Percentiles rank a stretch among this genome's conserved stretches.
Evolutionary conservation across 2,113 vertebrate species (phyloP).

Genomic region (Todiramphus chloris): DNA sequence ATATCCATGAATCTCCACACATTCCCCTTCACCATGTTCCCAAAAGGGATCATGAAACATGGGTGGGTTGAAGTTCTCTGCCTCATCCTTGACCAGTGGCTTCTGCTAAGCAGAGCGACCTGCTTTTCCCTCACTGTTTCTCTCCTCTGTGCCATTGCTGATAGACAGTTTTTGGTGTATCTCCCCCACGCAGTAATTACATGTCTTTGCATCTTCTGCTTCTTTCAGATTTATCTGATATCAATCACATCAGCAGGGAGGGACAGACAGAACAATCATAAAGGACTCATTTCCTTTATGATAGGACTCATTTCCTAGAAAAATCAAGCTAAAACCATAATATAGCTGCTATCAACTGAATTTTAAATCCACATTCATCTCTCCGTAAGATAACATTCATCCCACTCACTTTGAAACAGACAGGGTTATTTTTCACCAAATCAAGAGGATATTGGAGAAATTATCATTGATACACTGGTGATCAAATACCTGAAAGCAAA

Average conservation of each 20-base stretch:
- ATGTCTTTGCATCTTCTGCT: neutral
- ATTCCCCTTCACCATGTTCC: neutral
- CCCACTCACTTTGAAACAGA: neutral
- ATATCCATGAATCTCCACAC: neutral
- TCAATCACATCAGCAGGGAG: neutral
- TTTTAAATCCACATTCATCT: constrained; percentile 35
- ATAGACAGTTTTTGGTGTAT: rapidly evolving
- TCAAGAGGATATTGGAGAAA: constrained; percentile 59
- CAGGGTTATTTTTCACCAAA: constrained; percentile 7
- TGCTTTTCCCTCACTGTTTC: neutral
- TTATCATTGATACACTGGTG: neutral
- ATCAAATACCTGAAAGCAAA: constrained; percentile 2
- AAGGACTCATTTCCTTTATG: constrained; percentile 50
- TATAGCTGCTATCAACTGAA: neutral
- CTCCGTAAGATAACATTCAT: neutral
- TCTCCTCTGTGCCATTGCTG: neutral
- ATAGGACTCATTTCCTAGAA: constrained; percentile 42
- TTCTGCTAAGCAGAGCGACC: neutral
- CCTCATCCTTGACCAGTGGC: neutral
- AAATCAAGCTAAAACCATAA: constrained; percentile 35
- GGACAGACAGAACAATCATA: neutral
- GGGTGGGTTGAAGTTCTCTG: neutral
- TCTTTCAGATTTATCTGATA: neutral
- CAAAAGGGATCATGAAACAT: neutral
- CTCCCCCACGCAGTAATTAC: rapidly evolving